A percentile compares a stretch with the other conserved stretches of the same genome.
These are phyloP conservation scores for Chiroxiphia lanceolata DNA, from an alignment of 2,797 vertebrate species.

Conservation along the genomic window DNA sequence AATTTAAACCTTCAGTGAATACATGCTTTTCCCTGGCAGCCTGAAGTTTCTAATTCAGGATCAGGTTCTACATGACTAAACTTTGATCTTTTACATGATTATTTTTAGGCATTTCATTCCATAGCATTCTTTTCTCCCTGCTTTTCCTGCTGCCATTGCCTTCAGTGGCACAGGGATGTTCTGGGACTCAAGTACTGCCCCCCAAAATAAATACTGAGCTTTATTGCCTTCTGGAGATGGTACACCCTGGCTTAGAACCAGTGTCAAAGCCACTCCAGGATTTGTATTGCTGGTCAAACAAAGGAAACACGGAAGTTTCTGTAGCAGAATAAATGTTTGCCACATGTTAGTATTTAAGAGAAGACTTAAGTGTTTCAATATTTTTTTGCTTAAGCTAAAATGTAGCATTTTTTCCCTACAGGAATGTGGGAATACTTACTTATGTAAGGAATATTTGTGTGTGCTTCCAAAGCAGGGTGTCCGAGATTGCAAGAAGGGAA, in stretches of 20 bases:
- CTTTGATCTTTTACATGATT: conserved; percentile 25
- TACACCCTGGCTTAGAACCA: conserved; percentile 7
- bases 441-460: neutral
- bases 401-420: neutral
- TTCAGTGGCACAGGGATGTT: neutral
- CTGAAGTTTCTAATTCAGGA: conserved; percentile 25
- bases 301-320: neutral
- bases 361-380: neutral
- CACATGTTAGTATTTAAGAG: conserved; percentile 18
- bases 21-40: neutral
- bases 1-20: neutral
- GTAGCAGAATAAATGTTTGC: conserved; percentile 6
- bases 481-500: neutral
- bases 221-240: neutral
- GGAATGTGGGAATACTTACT: neutral
- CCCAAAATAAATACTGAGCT: neutral
- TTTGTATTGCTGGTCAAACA: conserved; percentile 2
- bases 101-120: conserved; percentile 42
- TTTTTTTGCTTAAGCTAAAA: neutral
- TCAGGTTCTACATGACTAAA: conserved; percentile 28
- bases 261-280: neutral
- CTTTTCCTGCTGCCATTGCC: neutral
- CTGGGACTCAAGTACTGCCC: neutral
- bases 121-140: neutral
- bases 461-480: neutral